Evolutionary conservation across 2,888 invertebrate species (phyloP).

Genomic region (Pseudococcus longispinus): DNA sequence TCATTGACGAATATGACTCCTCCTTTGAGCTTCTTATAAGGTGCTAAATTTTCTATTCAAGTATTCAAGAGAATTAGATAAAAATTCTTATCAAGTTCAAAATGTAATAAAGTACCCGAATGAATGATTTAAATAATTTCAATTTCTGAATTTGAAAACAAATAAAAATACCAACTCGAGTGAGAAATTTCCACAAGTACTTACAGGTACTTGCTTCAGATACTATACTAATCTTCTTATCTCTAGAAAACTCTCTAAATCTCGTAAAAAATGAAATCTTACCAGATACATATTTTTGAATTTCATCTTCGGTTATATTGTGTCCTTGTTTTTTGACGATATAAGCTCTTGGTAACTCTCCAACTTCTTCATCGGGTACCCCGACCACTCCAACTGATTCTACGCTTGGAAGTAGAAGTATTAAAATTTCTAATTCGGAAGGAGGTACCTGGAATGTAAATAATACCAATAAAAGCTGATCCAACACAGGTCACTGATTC

Average conservation of each 20-base stretch:
- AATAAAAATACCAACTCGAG: too few relatives aligned
- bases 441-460: slow-evolving; percentile 74
- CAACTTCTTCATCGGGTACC: slow-evolving; percentile 74
- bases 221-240: too few relatives aligned
- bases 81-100: too few relatives aligned
- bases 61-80: not conserved
- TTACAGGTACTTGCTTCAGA: too few relatives aligned
- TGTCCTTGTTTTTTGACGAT: slow-evolving; percentile 70
- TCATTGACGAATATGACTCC: slow-evolving; percentile 75
- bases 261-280: slow-evolving; percentile 63
- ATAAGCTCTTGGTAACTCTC: slow-evolving; percentile 79
- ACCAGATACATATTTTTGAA: slow-evolving; percentile 71
- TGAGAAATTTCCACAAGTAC: too few relatives aligned
- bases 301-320: slow-evolving; percentile 68
- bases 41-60: slow-evolving; percentile 69
- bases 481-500: too few relatives aligned
- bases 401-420: slow-evolving; percentile 75
- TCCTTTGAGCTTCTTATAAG: slow-evolving; percentile 77
- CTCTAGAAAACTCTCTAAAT: too few relatives aligned
- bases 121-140: too few relatives aligned
- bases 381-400: slow-evolving; percentile 85
- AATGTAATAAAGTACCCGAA: too few relatives aligned
- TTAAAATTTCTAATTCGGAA: slow-evolving; percentile 84
- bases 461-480: too few relatives aligned
- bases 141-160: too few relatives aligned